Percentiles rank a stretch among this genome's conserved stretches.
These are phyloP conservation scores for Danio jaintianensis DNA, from an alignment of 2,797 vertebrate genomes.

Conservation along the genomic window DNA sequence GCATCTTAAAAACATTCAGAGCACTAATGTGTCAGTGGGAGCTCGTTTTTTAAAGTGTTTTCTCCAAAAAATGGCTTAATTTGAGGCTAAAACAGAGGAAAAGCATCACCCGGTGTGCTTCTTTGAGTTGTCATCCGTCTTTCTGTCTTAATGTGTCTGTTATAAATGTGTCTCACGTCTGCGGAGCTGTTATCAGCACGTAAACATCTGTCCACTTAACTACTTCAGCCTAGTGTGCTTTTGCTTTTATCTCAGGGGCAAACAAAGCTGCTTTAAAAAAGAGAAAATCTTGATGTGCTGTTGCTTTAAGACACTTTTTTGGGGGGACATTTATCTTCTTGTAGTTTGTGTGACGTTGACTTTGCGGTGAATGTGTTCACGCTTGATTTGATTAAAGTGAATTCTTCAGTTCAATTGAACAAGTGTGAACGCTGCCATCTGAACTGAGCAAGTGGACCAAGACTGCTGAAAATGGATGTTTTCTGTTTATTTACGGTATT, in stretches of 20 bases:
- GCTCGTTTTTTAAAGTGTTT: not conserved
- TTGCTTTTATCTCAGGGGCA: slow-evolving; percentile 16
- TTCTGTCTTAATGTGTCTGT: not conserved
- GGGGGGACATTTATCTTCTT: too few relatives aligned
- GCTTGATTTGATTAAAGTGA: too few relatives aligned
- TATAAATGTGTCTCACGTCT: slow-evolving; percentile 30
- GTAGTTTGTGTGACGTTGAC: not conserved
- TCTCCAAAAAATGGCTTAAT: slow-evolving; percentile 1
- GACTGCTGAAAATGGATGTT: too few relatives aligned
- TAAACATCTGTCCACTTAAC: slow-evolving; percentile 25
- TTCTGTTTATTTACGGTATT: too few relatives aligned
- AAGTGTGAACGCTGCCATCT: too few relatives aligned
- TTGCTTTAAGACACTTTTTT: too few relatives aligned
- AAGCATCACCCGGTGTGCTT: not conserved
- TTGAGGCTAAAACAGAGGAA: not conserved
- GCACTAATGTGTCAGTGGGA: slow-evolving; percentile 3
- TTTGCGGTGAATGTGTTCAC: not conserved
- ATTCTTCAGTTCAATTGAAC: too few relatives aligned
- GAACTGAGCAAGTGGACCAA: too few relatives aligned
- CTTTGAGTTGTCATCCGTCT: slow-evolving; percentile 2
- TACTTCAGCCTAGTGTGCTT: not conserved
- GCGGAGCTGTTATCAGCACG: not conserved
- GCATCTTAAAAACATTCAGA: not conserved
- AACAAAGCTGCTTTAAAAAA: not conserved
- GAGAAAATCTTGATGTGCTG: too few relatives aligned